These are phyloP conservation scores for Hylaeus anthracinus DNA, from an alignment of 1,140 invertebrate species.

Conservation along the genomic window DNA sequence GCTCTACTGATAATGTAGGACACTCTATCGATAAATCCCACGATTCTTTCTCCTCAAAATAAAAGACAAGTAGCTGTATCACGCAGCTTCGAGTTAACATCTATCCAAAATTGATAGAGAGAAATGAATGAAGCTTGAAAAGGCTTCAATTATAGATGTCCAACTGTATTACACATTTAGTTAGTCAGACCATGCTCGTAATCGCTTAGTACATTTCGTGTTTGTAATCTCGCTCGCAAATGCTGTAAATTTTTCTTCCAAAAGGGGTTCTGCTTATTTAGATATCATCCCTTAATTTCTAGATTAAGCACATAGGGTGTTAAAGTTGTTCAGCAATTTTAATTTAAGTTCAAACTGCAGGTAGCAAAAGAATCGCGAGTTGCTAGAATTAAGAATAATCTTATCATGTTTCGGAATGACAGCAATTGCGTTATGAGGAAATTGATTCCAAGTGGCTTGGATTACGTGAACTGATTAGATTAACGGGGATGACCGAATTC, in stretches of 20 bases:
- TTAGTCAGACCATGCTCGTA: constrained; percentile 13
- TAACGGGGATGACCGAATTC: constrained; percentile 19
- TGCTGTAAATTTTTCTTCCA: constrained; percentile 16
- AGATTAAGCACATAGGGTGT: background rate
- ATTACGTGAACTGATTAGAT: constrained; percentile 35
- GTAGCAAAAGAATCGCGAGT: constrained; percentile 9
- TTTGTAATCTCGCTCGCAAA: constrained; percentile 42
- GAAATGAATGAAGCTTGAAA: no score
- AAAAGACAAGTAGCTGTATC: no score
- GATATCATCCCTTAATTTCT: constrained; percentile 29
- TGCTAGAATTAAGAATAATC: constrained; percentile 3
- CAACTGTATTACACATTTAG: constrained; percentile 47
- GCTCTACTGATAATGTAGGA: no score
- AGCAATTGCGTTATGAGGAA: constrained; percentile 6
- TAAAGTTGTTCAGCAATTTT: constrained; percentile 13
- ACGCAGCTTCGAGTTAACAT: no score
- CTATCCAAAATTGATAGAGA: no score
- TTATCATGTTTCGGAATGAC: background rate
- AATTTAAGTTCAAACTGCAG: background rate
- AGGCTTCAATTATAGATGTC: no score
- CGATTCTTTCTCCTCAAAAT: no score
- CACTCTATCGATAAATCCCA: no score
- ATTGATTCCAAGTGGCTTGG: constrained; percentile 34
- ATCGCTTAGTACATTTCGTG: background rate
- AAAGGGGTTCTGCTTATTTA: constrained; percentile 28